Conservation (phyloP, 2,797 vertebrate genomes). For the Sebastes glaucus region DNA sequence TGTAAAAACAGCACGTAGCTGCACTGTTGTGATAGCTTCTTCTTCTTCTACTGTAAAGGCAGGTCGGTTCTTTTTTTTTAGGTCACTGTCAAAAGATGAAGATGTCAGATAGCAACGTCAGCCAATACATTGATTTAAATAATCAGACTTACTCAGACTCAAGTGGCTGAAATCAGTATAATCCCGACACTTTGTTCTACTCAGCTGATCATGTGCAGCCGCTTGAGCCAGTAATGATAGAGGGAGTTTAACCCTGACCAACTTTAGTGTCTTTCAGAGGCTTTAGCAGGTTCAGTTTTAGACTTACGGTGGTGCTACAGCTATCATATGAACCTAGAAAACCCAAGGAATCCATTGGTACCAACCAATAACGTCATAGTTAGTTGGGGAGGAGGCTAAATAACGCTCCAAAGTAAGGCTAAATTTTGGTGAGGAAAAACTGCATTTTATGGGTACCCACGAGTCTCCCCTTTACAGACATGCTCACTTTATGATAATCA, state of each 20-base stretch:
- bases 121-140: constrained; percentile 28
- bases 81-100: constrained; percentile 7
- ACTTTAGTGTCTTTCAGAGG: too few species aligned
- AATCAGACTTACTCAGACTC: constrained; percentile 28
- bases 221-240: neutral
- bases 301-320: too few species aligned
- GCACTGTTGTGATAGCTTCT: neutral
- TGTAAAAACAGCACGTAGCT: constrained; percentile 13
- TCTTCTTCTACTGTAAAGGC: neutral
- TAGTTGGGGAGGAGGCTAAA: too few species aligned
- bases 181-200: constrained; percentile 32
- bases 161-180: neutral
- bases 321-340: too few species aligned
- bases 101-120: neutral
- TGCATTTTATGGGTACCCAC: too few species aligned
- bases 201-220: neutral
- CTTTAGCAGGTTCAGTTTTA: too few species aligned
- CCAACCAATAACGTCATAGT: too few species aligned
- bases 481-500: too few species aligned
- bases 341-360: too few species aligned
- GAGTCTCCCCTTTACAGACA: too few species aligned
- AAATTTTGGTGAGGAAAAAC: too few species aligned
- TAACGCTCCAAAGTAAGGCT: too few species aligned
- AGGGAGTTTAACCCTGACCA: neutral
- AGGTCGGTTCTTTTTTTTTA: neutral